Conservation (phyloP, 2,113 vertebrate genomes). For the Hirundichthys speculiger region DNA sequence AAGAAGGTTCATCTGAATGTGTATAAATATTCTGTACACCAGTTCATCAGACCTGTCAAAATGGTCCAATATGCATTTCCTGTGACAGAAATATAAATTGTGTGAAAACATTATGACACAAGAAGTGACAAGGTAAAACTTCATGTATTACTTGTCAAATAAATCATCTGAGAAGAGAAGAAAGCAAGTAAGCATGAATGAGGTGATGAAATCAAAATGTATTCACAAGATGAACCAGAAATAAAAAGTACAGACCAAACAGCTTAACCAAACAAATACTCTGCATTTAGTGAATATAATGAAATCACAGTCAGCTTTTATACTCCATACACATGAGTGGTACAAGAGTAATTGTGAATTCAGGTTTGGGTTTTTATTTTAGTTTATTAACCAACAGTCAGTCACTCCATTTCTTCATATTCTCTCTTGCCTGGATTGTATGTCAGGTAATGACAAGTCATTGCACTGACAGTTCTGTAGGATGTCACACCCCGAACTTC, state of each 20-base stretch:
- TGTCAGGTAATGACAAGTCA: neutral
- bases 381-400: neutral
- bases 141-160: slow-evolving; percentile 42
- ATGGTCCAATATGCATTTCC: neutral
- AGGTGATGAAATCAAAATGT: slow-evolving; percentile 27
- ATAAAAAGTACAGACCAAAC: slow-evolving; percentile 17
- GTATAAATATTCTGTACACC: slow-evolving; percentile 49
- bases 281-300: neutral
- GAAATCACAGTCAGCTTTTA: neutral
- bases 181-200: slow-evolving; percentile 34
- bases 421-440: neutral
- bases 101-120: neutral
- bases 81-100: slow-evolving; percentile 13
- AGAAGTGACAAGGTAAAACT: neutral
- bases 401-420: slow-evolving; percentile 9
- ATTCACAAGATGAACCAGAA: slow-evolving; percentile 29
- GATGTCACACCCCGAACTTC: neutral
- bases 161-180: slow-evolving; percentile 12
- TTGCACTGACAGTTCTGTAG: neutral
- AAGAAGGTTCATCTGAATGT: neutral
- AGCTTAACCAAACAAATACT: slow-evolving; percentile 4
- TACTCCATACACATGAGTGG: neutral
- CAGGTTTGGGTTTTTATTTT: slow-evolving; percentile 8
- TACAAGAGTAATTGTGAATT: neutral
- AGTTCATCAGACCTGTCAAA: neutral